Conservation (phyloP, 2,797 vertebrate genomes). For the Phataginus tricuspis region DNA sequence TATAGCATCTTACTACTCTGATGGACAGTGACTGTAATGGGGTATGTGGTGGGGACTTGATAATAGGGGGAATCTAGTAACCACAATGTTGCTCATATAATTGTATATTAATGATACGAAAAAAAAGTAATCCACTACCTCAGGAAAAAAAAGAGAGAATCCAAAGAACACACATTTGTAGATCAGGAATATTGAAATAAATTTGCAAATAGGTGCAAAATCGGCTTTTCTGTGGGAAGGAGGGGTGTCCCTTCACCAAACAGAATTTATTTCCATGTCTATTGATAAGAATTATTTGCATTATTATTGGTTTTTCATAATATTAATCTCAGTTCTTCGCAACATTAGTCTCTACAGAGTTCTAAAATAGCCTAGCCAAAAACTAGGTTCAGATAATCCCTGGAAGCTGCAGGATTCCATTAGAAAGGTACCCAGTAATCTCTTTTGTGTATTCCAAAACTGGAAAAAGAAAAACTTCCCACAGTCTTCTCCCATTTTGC, state of each 20-base stretch:
- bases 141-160: neutral
- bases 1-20: too few species aligned
- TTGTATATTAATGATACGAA: too few species aligned
- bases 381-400: neutral
- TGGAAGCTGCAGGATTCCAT: neutral
- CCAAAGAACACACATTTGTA: neutral
- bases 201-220: neutral
- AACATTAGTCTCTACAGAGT: neutral
- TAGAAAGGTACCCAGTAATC: neutral
- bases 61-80: too few species aligned
- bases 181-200: slow-evolving; percentile 31
- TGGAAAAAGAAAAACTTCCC: neutral
- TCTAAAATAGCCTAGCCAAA: neutral
- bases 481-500: neutral
- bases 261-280: slow-evolving; percentile 18
- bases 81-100: too few species aligned
- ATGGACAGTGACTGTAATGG: too few species aligned
- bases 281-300: slow-evolving; percentile 12
- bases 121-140: too few species aligned
- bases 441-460: slow-evolving; percentile 15
- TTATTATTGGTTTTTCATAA: neutral
- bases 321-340: neutral
- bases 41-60: too few species aligned
- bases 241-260: neutral
- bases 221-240: neutral